Evolutionary conservation across 2,113 vertebrate species (phyloP), one percentile per base, ranked within the genome.

Genomic region (Corythornis madagascariensis): DNA sequence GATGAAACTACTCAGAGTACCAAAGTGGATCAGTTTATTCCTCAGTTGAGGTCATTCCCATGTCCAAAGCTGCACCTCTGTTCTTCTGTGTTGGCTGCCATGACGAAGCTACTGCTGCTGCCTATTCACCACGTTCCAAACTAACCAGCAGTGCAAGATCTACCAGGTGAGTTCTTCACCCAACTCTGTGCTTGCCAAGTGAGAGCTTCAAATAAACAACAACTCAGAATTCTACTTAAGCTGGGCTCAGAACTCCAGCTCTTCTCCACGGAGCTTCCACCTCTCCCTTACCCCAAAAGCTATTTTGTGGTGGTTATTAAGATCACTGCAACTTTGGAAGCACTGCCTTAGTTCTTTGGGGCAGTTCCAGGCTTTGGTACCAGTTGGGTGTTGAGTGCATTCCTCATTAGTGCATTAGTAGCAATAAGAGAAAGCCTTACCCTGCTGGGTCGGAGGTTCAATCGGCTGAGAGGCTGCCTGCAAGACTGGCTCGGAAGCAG

Each of bases 401-500:
- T 89, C 75, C 88, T 95, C 90, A 82, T 92, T 93, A 96, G 96
- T 55, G 60, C 92, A 94, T 97, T 93, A 96, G 97, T 93, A 79
- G 95, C 96, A 95, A 95, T 92, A 88, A 97, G 64, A 96, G 94
- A 97, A 97, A 97, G 97, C 98, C 98, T 98, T 98, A 98, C 98
- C 98, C 98, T 98, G 98, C 78, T 94, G 98, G 97, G 96, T 94
- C 95, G 98, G 96, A 97, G 98, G 97, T 97, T 98, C 98, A 96
- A 94, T 85, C 96, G 96, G 97, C 98, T 98, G 98, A 98, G 98
- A 98, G 98, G 98, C 98, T 97, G 97, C 96, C 97, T 98, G 98
- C 97, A 97, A 97, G 96, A 97, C 98, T 97, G 98, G 98, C 97
- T 98, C 97, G 97, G 97, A 97, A 98, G 97, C 98, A 98, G 97